phyloP scores from a whole-genome alignment of 2,113 vertebrate genomes.

The Mobula birostris region DNA sequence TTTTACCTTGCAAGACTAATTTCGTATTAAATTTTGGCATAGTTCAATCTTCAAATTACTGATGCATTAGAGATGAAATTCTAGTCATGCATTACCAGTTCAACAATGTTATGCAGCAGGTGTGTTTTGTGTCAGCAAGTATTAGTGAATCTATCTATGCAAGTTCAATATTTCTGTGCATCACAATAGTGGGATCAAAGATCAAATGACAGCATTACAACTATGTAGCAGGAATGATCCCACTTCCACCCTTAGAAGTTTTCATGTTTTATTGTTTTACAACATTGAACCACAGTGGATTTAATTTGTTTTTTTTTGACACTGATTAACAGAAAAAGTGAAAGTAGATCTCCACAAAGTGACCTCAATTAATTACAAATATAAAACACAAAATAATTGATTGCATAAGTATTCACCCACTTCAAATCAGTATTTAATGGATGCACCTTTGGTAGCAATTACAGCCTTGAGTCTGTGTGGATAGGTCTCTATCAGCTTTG shows the following conservation, averaged over 20 bases:
- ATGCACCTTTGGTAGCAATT: too few relatives aligned
- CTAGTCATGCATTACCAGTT: neutral
- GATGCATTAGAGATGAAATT: slow-evolving; percentile 24
- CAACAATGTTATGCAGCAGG: neutral
- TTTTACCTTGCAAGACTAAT: slow-evolving; percentile 39
- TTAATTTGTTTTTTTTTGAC: too few relatives aligned
- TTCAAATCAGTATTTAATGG: too few relatives aligned
- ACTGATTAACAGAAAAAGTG: too few relatives aligned
- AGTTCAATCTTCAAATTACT: slow-evolving; percentile 22
- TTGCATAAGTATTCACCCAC: too few relatives aligned
- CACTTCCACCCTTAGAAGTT: neutral
- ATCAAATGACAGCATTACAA: neutral
- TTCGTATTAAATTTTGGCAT: slow-evolving; percentile 14
- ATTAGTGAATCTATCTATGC: neutral
- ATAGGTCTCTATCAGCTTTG: too few relatives aligned
- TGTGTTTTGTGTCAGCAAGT: neutral
- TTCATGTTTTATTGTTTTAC: too few relatives aligned
- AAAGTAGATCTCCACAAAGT: too few relatives aligned
- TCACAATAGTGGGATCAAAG: neutral
- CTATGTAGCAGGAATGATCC: neutral
- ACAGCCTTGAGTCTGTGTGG: too few relatives aligned
- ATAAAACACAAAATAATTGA: too few relatives aligned
- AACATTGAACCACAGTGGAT: too few relatives aligned
- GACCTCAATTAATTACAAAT: too few relatives aligned
- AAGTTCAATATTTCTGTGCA: neutral